phyloP scores from a whole-genome alignment of 2,797 vertebrate species.

The Labeo calbasu region DNA sequence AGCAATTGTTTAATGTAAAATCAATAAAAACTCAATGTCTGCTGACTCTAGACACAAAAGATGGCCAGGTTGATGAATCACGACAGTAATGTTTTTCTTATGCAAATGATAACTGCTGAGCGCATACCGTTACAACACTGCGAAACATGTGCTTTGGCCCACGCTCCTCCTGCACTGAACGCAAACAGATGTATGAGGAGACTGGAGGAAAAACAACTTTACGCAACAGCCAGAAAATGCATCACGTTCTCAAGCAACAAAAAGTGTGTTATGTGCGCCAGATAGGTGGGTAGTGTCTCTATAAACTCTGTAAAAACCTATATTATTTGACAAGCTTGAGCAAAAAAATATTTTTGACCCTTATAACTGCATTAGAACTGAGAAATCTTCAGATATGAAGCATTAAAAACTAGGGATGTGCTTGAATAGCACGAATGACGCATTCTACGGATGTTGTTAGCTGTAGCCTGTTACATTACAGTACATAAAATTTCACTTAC shows the following conservation, averaged over 20 bases:
- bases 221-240: constrained; percentile 40
- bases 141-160: constrained; percentile 51
- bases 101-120: constrained; percentile 59
- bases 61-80: constrained; percentile 51
- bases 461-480: too few species aligned
- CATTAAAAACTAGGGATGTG: neutral
- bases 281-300: constrained; percentile 30
- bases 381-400: neutral
- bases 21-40: constrained; percentile 52
- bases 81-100: constrained; percentile 59
- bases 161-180: constrained; percentile 45
- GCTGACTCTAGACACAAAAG: constrained; percentile 37
- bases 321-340: neutral
- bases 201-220: constrained; percentile 50
- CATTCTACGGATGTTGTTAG: too few species aligned
- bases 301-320: constrained; percentile 6
- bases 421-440: too few species aligned
- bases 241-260: constrained; percentile 40
- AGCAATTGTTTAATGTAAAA: constrained; percentile 56
- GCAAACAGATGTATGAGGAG: constrained; percentile 57
- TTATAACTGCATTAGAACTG: neutral
- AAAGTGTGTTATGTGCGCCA: constrained; percentile 5
- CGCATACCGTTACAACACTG: constrained; percentile 49
- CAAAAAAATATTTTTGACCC: neutral
- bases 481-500: too few species aligned